Base-by-base conservation (phyloP, 1,140 invertebrate genomes). In the Physella acuta region DNA sequence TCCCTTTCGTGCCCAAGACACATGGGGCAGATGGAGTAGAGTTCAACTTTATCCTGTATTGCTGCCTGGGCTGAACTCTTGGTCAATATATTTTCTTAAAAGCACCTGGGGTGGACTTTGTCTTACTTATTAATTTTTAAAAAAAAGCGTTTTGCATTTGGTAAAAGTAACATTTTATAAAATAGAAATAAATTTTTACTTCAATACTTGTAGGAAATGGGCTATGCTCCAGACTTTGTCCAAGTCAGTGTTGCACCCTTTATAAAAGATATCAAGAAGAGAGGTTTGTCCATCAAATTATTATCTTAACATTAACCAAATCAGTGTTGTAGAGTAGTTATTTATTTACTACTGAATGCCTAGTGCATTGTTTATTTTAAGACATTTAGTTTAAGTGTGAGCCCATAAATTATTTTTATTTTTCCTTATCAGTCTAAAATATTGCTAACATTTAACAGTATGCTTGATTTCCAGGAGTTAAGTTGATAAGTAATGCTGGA, bases 221-320 rank as follows among this genome's bases (percentile, higher is more conserved):
- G 88, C n/a, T 88, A 86, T 81, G 82, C 86, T 56, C 86, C 87
- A 52, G 88, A 88, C 76, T 88, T 88, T 84, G 82, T 87, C 4
- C 81, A 82, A 52, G 77, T 82, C 67, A 81, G 76, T 34, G 78
- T 88, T 61, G 85, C 82, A 31, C 87, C 86, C 68, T 80, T 85
- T 71, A 74, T 88, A 16, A 81, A 80, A 71, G 81, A 85, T 39
- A 87, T 88, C 37, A 88, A 88, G 76, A 74, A 81, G 44, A 84
- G 85, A 83, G 87, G 87, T 87, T 71, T 39, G 49, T 20, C 30
- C 11, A 8, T n/a, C n/a, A n/a, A 55, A 55, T 24, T 55, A 24
- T 55, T 55, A 16, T 49, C 28, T 63, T 37, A 20, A 11, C 4
- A 8, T 44, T 20, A 44, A 11, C 39, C 39, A 44, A 44, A 44